These are phyloP conservation scores for Bombus superbus DNA, from an alignment of 1,140 invertebrate genomes.

Conservation along the genomic window DNA sequence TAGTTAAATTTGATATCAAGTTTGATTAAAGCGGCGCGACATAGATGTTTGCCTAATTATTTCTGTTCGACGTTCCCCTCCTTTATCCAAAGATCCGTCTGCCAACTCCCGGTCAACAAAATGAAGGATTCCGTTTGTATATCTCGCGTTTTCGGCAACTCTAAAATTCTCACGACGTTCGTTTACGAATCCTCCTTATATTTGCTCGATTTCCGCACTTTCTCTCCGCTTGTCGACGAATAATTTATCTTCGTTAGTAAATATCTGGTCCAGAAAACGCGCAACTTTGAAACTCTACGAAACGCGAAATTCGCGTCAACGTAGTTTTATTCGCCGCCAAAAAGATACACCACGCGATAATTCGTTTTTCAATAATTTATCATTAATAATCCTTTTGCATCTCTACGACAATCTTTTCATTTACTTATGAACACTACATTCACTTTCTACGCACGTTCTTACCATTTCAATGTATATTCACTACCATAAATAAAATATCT, in stretches of 20 bases:
- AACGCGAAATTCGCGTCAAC: background rate
- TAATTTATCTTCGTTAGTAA: constrained; percentile 14
- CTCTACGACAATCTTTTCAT: too few relatives aligned
- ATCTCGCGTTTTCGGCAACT: background rate
- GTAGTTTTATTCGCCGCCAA: background rate
- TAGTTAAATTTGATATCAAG: background rate
- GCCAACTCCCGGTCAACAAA: constrained; percentile 39
- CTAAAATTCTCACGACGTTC: constrained; percentile 5
- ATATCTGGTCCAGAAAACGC: background rate
- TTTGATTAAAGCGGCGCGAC: background rate
- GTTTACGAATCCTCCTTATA: constrained; percentile 18
- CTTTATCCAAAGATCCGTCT: constrained; percentile 15
- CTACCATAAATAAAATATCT: too few relatives aligned
- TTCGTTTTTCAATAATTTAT: too few relatives aligned
- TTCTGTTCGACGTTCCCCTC: constrained; percentile 6
- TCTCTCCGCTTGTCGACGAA: background rate
- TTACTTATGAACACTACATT: too few relatives aligned
- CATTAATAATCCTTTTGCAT: too few relatives aligned
- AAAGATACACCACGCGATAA: too few relatives aligned
- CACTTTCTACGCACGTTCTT: too few relatives aligned
- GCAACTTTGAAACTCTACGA: background rate
- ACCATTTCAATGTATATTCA: too few relatives aligned
- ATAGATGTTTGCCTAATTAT: constrained; percentile 28
- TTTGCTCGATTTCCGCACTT: constrained; percentile 25
- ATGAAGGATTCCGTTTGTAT: constrained; percentile 48